These are phyloP conservation scores for Catalaphyllia jardinei DNA, from an alignment of 64 coral and sea anemone genomes.

Conservation along the genomic window DNA sequence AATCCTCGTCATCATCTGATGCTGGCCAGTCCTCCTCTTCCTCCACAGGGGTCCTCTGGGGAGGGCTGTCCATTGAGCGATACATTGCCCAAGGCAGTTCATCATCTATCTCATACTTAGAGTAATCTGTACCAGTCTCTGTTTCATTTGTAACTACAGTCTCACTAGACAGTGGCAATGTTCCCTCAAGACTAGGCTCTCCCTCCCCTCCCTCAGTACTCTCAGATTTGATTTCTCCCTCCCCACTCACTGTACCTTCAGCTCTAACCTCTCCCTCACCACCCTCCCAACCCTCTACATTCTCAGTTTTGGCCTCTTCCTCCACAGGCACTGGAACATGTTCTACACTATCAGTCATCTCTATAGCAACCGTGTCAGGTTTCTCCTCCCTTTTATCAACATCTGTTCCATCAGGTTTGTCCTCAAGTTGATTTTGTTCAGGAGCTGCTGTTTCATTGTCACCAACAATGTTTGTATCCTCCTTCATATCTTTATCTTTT, in stretches of 20 bases:
- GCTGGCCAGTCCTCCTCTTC: slow-evolving; percentile 84
- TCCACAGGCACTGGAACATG: slow-evolving; percentile 47
- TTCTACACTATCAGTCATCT: slow-evolving; percentile 23
- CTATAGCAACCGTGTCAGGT: slow-evolving; percentile 39
- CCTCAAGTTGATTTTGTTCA: neutral
- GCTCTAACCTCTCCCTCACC: neutral
- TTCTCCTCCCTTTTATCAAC: slow-evolving; percentile 17
- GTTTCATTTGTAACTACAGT: slow-evolving; percentile 33
- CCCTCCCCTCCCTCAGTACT: neutral
- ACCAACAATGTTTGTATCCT: neutral
- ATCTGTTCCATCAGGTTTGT: neutral
- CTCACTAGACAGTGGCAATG: neutral
- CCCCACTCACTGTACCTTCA: slow-evolving; percentile 12
- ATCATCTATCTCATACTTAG: slow-evolving; percentile 81
- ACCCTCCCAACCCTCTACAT: neutral
- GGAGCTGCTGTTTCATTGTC: neutral
- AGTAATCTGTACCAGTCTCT: slow-evolving; percentile 43
- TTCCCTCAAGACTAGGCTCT: neutral
- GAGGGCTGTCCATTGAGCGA: slow-evolving; percentile 79
- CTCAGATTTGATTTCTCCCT: neutral
- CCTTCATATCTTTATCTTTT: neutral
- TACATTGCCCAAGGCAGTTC: slow-evolving; percentile 99
- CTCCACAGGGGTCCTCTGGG: slow-evolving; percentile 55
- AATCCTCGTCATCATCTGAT: slow-evolving; percentile 89
- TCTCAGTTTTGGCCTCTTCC: slow-evolving; percentile 1